These are phyloP conservation scores for Trinectes maculatus DNA, from an alignment of 2,113 vertebrate species.

Conservation along the genomic window DNA sequence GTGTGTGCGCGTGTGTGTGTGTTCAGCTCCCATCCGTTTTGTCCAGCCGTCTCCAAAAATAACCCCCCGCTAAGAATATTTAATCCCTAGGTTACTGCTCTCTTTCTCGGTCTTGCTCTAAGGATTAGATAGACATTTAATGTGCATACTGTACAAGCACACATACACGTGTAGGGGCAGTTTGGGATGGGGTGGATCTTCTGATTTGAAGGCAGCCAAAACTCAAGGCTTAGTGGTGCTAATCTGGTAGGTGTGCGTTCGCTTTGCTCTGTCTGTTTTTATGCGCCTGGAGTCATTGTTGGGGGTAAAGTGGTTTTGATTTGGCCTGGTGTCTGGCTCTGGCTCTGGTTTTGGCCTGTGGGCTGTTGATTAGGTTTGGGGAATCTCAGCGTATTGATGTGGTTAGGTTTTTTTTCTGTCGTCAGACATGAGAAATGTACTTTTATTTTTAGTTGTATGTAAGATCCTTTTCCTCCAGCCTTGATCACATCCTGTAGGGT, in stretches of 20 bases:
- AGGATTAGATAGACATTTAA: slow-evolving; percentile 48
- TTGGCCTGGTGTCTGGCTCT: slow-evolving; percentile 14
- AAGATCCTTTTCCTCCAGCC: neutral
- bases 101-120: slow-evolving; percentile 30
- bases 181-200: slow-evolving; percentile 7
- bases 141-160: slow-evolving; percentile 11
- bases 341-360: slow-evolving; percentile 1
- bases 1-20: slow-evolving; percentile 40
- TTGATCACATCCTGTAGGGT: slow-evolving; percentile 6
- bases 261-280: slow-evolving; percentile 23
- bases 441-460: neutral
- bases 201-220: slow-evolving; percentile 43
- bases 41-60: slow-evolving; percentile 75
- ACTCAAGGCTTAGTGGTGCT: slow-evolving; percentile 51
- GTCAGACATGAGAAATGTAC: neutral
- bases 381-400: neutral
- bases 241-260: slow-evolving; percentile 50
- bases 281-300: slow-evolving; percentile 11
- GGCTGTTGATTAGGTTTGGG: neutral
- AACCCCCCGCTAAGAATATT: slow-evolving; percentile 76
- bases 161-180: neutral
- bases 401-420: neutral
- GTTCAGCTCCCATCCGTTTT: slow-evolving; percentile 53
- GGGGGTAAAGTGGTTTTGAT: slow-evolving; percentile 14
- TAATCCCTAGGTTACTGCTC: slow-evolving; percentile 68